A percentile compares a stretch with the other conserved stretches of the same genome.
Conservation (phyloP, 2,888 invertebrate species). For the Lamellibrachia columna region DNA sequence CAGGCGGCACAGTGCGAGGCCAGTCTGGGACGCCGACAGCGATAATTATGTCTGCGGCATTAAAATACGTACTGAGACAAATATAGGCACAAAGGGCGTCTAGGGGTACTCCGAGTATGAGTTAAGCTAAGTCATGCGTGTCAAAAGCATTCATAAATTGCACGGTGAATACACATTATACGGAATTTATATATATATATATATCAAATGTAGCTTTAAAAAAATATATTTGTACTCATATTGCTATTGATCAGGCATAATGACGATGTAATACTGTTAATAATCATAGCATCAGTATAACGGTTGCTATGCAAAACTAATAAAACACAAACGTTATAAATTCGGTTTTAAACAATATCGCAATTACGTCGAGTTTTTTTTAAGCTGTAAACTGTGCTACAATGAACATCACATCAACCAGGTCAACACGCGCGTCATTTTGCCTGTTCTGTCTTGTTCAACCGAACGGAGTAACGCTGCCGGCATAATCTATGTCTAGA, state of each 20-base stretch:
- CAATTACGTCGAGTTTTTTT: background rate
- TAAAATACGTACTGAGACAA: background rate
- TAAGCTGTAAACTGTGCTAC: background rate
- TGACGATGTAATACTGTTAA: background rate
- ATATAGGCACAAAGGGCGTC: background rate
- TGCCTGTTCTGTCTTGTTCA: background rate
- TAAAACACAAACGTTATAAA: background rate
- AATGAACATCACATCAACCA: background rate
- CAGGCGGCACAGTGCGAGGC: background rate
- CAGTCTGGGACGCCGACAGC: background rate
- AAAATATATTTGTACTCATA: background rate
- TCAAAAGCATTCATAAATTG: background rate
- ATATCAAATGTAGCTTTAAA: too few relatives aligned
- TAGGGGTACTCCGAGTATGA: background rate
- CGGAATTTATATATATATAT: background rate
- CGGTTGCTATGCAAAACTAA: background rate
- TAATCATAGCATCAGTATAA: background rate
- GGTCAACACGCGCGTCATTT: background rate
- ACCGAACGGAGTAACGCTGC: background rate
- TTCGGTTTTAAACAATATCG: background rate
- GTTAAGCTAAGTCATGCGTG: background rate
- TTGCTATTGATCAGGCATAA: background rate
- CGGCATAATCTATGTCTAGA: background rate
- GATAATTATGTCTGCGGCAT: background rate
- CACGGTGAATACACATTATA: background rate